Conservation (phyloP, 2,797 vertebrate genomes). For the Nyctalus aviator region DNA sequence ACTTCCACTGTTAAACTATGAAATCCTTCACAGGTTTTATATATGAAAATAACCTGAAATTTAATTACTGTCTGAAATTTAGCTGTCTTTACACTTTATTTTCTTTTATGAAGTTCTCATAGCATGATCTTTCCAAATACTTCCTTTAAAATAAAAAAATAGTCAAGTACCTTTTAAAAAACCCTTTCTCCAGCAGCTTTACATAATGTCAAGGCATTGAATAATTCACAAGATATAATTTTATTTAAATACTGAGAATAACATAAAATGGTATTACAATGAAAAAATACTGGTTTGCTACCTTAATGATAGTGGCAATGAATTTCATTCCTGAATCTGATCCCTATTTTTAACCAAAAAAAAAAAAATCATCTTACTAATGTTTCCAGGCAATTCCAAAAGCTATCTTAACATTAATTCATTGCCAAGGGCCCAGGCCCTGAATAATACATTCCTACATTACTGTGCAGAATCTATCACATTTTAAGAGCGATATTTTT, state of each 20-base stretch:
- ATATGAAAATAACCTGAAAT: neutral
- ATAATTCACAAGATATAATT: constrained; percentile 47
- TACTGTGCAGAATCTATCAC: neutral
- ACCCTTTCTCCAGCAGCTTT: neutral
- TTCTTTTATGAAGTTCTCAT: neutral
- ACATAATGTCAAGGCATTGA: neutral
- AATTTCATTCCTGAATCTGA: constrained; percentile 22
- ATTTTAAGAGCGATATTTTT: constrained; percentile 70
- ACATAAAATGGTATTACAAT: constrained; percentile 40
- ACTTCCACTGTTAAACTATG: neutral
- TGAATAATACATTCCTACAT: constrained; percentile 43
- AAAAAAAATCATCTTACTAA: constrained; percentile 42
- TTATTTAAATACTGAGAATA: constrained; percentile 64
- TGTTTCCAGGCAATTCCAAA: constrained; percentile 44
- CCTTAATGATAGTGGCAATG: constrained; percentile 39
- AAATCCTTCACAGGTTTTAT: neutral
- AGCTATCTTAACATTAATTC: constrained; percentile 9
- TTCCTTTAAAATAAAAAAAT: constrained; percentile 52
- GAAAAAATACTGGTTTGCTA: constrained; percentile 56
- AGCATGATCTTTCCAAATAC: neutral
- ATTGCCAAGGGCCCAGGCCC: neutral
- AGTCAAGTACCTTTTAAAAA: neutral
- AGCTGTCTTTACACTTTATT: neutral
- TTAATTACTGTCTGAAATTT: neutral
- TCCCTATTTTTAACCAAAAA: constrained; percentile 8